phyloP scores from a whole-genome alignment of 2,888 invertebrate species.

The Panorpa germanica region DNA sequence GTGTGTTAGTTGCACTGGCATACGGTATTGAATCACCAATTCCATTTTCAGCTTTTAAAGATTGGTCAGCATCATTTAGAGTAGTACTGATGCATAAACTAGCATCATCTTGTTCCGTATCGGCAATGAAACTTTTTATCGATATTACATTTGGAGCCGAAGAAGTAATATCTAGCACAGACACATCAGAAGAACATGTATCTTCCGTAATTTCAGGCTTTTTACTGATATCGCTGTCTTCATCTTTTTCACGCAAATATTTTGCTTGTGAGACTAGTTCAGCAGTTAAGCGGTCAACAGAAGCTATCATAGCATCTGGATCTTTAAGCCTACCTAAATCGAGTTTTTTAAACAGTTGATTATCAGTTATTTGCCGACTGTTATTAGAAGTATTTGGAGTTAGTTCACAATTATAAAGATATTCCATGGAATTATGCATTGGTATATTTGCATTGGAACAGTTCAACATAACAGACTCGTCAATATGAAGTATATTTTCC shows the following conservation, averaged over 20 bases:
- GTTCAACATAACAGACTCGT: no score
- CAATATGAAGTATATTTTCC: no score
- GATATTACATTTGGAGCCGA: constrained; percentile 53
- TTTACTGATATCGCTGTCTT: constrained; percentile 13
- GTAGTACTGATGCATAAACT: no score
- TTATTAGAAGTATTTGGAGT: constrained; percentile 3
- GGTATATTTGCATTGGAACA: no score
- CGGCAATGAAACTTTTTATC: no score
- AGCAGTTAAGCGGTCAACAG: constrained; percentile 41
- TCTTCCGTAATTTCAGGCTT: constrained; percentile 25
- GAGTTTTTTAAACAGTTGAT: constrained; percentile 21
- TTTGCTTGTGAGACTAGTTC: constrained; percentile 44
- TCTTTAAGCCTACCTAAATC: constrained; percentile 31
- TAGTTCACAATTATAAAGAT: no score
- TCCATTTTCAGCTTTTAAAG: neutral
- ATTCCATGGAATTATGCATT: no score
- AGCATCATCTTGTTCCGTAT: no score
- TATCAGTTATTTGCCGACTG: constrained; percentile 15
- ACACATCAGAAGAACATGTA: constrained; percentile 56
- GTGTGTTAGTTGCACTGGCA: constrained; percentile 11
- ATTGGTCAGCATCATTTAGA: constrained; percentile 13
- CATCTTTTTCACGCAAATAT: constrained; percentile 29
- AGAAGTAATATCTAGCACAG: constrained; percentile 64
- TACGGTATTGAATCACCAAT: neutral
- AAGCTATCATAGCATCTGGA: constrained; percentile 48